Base-by-base conservation (phyloP, 2,113 vertebrate species). In the Mirza zaza region DNA sequence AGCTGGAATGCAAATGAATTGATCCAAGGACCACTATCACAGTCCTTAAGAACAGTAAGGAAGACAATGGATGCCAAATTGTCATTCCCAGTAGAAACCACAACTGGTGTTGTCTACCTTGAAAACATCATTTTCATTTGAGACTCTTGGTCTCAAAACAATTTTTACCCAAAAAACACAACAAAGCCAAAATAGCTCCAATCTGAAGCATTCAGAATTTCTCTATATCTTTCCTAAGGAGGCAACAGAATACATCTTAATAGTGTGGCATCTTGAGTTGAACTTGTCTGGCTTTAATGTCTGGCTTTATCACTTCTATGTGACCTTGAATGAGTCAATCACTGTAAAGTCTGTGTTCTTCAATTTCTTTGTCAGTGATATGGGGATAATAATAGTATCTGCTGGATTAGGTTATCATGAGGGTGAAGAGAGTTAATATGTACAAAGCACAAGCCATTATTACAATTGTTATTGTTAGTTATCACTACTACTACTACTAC, bases 141-240 rank as follows among this genome's bases (percentile, higher is more conserved):
- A 73, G 90, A 91, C 34, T 71, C 50, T 70, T 59, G 23, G 45
- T 85, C 90, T 96, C 39, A 91, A 83, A 81, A 89, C 32, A 94
- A 21, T 52, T 88, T 70, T 91, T 59, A 91, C 34, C 77, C 8
- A 94, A 61, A 87, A 90, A 91, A 88, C n/a, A 93, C 23, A 97
- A 82, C 32, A 84, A 82, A 88, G 34, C 57, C 77, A 45, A 85
- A 76, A 91, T 13, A 27, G 42, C 68, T 87, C 39, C 39, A n/a
- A 91, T 29, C 12, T 79, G 48, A 96, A 81, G 42, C 80, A 90
- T 32, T 73, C 29, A 55, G 68, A 82, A 87, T 57, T 45, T 68
- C 23, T 81, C 27, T 25, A 63, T 7, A 32, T 17, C 23, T 65
- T 48, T 75, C n/a, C 73, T 8, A 82, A 29, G 34, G 1, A 42